Conservation (phyloP, 2,888 invertebrate species). For the Pogonocherus hispidulus region DNA sequence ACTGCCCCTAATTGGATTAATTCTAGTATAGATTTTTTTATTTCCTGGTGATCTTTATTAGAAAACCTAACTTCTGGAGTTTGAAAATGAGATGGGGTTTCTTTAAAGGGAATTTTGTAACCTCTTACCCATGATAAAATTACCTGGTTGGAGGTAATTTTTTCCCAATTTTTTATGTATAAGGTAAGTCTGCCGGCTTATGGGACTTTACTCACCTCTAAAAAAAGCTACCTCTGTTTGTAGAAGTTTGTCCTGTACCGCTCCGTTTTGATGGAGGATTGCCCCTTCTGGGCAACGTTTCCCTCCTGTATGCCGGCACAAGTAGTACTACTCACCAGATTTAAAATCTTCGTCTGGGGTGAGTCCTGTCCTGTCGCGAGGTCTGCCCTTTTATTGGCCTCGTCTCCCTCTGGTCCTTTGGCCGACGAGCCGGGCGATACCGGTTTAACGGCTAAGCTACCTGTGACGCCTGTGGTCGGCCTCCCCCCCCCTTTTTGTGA, state of each 20-base stretch:
- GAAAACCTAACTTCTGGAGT: background rate
- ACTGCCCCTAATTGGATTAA: constrained; percentile 9
- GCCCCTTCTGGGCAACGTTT: background rate
- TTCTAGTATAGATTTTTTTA: background rate
- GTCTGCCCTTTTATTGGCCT: constrained; percentile 2
- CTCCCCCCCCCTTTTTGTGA: no score
- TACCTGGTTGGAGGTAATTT: constrained; percentile 23
- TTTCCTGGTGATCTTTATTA: background rate
- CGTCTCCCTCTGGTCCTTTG: constrained; percentile 5
- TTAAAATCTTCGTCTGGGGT: constrained; percentile 13
- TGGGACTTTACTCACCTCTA: no score
- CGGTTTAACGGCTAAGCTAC: background rate
- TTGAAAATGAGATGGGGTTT: constrained; percentile 6
- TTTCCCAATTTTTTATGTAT: background rate
- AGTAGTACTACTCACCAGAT: background rate
- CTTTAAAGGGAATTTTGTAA: constrained; percentile 27
- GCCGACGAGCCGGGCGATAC: constrained; percentile 19
- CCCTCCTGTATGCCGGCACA: background rate
- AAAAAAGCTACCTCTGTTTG: no score
- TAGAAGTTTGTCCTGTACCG: no score
- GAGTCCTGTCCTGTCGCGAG: background rate
- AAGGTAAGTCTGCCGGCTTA: no score
- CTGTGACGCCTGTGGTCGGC: background rate
- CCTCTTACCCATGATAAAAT: constrained; percentile 21
- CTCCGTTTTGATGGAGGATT: background rate